Percentiles rank a stretch among this genome's conserved stretches.
Evolutionary conservation across 2,888 invertebrate species (phyloP).

Genomic region (Cancer borealis): DNA sequence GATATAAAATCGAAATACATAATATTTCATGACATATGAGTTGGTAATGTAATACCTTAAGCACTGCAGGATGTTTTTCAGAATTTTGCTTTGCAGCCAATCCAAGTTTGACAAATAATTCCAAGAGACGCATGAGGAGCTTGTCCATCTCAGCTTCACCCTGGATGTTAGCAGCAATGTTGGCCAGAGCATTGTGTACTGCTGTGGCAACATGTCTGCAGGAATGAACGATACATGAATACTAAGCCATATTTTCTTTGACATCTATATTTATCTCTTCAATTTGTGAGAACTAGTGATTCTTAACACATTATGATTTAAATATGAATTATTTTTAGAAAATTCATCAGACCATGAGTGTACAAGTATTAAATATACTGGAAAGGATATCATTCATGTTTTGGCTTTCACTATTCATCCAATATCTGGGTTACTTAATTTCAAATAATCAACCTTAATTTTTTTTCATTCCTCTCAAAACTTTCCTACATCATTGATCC

Average conservation of each 20-base stretch:
- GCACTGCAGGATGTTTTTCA: slow-evolving; percentile 86
- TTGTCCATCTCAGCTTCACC: slow-evolving; percentile 92
- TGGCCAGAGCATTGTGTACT: slow-evolving; percentile 97
- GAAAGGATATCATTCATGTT: too few relatives aligned
- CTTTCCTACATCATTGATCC: too few relatives aligned
- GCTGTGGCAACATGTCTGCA: slow-evolving; percentile 92
- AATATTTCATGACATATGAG: not conserved
- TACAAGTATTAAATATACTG: too few relatives aligned
- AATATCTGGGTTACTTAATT: too few relatives aligned
- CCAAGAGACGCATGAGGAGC: slow-evolving; percentile 91
- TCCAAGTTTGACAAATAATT: slow-evolving; percentile 98
- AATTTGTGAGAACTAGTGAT: not conserved
- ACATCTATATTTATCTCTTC: not conserved
- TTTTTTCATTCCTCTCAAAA: too few relatives aligned
- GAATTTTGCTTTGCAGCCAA: slow-evolving; percentile 97
- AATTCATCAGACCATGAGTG: too few relatives aligned
- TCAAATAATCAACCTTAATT: too few relatives aligned
- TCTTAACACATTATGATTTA: not conserved
- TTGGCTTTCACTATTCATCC: too few relatives aligned
- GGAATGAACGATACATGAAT: not conserved
- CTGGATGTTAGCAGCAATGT: slow-evolving; percentile 95
- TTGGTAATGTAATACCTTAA: slow-evolving; percentile 66
- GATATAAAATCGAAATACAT: not conserved
- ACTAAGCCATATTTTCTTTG: not conserved
- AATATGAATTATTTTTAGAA: not conserved